A percentile compares a stretch with the other conserved stretches of the same genome.
Evolutionary conservation across 35 echinoderm and acorn worm species (phyloP).

Genomic region (Lytechinus pictus): DNA sequence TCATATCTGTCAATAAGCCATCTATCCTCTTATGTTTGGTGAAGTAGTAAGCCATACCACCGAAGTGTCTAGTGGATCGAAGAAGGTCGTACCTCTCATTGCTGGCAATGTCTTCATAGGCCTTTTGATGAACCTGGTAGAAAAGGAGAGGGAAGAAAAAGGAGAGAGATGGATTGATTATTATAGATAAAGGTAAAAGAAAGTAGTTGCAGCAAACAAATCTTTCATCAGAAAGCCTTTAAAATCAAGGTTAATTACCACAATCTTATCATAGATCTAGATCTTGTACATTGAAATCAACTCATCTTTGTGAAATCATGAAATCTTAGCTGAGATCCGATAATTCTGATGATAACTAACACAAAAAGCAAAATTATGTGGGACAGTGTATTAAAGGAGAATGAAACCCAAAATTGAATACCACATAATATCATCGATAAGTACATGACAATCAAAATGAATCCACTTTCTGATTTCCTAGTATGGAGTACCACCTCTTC

Average conservation of each 20-base stretch:
- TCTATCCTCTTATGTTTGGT: constrained; percentile 77
- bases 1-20: constrained; percentile 85
- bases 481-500: too few relatives aligned
- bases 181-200: background rate
- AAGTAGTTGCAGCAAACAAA: too few relatives aligned
- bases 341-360: background rate
- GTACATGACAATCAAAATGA: too few relatives aligned
- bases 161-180: background rate
- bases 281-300: too few relatives aligned
- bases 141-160: background rate
- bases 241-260: too few relatives aligned
- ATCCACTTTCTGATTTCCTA: too few relatives aligned
- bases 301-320: too few relatives aligned
- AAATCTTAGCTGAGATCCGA: too few relatives aligned
- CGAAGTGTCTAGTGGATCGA: constrained; percentile 94
- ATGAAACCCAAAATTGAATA: too few relatives aligned
- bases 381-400: background rate
- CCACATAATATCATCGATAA: too few relatives aligned
- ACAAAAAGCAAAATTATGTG: background rate
- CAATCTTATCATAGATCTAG: too few relatives aligned
- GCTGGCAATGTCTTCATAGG: constrained; percentile 75
- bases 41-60: constrained; percentile 85
- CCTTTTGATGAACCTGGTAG: constrained; percentile 80
- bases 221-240: too few relatives aligned
- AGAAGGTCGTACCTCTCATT: constrained; percentile 67